Evolutionary conservation across 1,140 invertebrate genomes (phyloP).

Genomic region (Drosophila yakuba): DNA sequence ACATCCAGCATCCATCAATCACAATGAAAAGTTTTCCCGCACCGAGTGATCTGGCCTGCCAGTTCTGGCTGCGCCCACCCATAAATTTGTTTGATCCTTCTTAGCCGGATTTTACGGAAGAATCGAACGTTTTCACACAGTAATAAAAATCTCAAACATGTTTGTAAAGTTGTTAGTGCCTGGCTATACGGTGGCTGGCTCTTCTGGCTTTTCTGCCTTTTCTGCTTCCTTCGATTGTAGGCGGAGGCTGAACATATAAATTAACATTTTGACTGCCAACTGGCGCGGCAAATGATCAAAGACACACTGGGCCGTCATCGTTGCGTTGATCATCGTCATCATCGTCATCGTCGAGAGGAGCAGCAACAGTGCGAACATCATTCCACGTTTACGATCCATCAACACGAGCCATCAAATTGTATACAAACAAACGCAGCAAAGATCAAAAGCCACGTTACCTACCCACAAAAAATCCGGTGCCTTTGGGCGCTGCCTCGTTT

Average conservation of each 20-base stretch:
- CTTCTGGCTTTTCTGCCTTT: neutral
- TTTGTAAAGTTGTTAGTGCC: conserved; percentile 80
- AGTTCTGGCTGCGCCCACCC: conserved; percentile 57
- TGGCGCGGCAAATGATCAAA: conserved; percentile 82
- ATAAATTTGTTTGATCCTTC: conserved; percentile 80
- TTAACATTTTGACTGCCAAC: conserved; percentile 84
- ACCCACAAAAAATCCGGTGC: conserved; percentile 28
- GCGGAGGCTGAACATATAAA: conserved; percentile 74
- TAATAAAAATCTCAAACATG: conserved; percentile 84
- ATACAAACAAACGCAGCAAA: conserved; percentile 84
- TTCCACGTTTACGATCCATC: conserved; percentile 84
- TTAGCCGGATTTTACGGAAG: conserved; percentile 66
- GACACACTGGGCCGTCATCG: conserved; percentile 77
- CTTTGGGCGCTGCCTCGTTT: conserved; percentile 17
- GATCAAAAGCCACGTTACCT: conserved; percentile 79
- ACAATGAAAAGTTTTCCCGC: conserved; percentile 53
- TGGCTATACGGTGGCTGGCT: conserved; percentile 26
- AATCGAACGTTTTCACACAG: conserved; percentile 78
- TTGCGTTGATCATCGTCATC: conserved; percentile 76
- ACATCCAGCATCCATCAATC: conserved; percentile 63
- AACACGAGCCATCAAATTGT: conserved; percentile 84
- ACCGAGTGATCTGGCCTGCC: conserved; percentile 29
- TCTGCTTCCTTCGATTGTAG: conserved; percentile 42
- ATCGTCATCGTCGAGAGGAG: conserved; percentile 56
- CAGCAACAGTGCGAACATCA: conserved; percentile 69